phyloP scores from a whole-genome alignment of 2,888 invertebrate species.

The Trimorus sp. region DNA sequence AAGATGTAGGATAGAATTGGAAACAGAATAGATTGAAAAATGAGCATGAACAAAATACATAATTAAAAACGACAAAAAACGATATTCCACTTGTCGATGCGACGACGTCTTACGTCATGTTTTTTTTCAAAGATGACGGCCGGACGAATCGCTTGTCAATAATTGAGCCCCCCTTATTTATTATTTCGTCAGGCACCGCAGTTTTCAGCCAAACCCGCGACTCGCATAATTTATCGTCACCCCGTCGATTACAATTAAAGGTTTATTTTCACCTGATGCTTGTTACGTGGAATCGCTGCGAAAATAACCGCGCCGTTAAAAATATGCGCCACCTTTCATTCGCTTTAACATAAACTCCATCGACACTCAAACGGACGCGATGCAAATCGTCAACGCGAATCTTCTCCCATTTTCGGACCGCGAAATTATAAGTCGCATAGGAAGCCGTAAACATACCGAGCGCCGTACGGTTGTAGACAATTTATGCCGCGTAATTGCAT shows the following conservation, averaged over 20 bases:
- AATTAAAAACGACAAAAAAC: background rate
- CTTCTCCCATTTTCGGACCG: no score
- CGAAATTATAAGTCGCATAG: no score
- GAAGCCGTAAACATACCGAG: background rate
- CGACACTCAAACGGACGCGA: no score
- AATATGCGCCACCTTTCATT: constrained; percentile 12
- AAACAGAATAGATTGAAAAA: no score
- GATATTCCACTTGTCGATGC: background rate
- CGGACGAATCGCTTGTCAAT: background rate
- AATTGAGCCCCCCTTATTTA: constrained; percentile 19
- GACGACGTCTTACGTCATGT: background rate
- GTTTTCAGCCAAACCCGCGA: background rate
- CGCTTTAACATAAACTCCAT: background rate
- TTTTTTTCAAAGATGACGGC: constrained; percentile 10
- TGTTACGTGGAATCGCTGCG: constrained; percentile 12
- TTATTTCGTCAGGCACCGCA: constrained; percentile 9
- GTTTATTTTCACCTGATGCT: constrained; percentile 11
- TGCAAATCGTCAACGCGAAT: no score
- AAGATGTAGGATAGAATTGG: no score
- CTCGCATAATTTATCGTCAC: constrained; percentile 14
- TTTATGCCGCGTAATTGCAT: constrained; percentile 16
- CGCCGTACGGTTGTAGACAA: background rate
- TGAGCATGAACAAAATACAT: no score
- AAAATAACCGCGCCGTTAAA: constrained; percentile 17
- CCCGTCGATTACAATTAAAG: constrained; percentile 37